phyloP scores from a whole-genome alignment of 2,888 invertebrate genomes.

The Caradrina clavipalpis region DNA sequence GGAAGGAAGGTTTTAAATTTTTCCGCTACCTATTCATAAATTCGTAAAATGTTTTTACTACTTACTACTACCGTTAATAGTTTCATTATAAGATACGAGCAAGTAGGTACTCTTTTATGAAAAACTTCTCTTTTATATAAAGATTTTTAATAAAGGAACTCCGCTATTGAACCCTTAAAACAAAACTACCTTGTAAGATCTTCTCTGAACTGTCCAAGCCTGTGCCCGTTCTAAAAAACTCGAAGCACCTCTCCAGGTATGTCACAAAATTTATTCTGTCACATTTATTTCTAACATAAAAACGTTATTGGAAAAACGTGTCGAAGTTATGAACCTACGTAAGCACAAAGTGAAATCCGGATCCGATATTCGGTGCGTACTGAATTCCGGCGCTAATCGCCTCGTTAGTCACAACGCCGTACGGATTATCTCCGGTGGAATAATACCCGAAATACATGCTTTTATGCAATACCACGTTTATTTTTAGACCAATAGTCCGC shows the following conservation, averaged over 20 bases:
- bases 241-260: slow-evolving; percentile 40
- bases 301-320: slow-evolving; percentile 62
- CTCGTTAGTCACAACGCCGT: slow-evolving; percentile 70
- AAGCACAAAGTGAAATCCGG: slow-evolving; percentile 58
- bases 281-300: slow-evolving; percentile 61
- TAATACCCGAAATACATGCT: slow-evolving; percentile 55
- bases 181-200: slow-evolving; percentile 35
- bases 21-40: too few relatives aligned
- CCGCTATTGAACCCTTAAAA: slow-evolving; percentile 27
- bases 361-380: slow-evolving; percentile 54
- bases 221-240: slow-evolving; percentile 44
- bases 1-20: too few relatives aligned
- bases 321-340: slow-evolving; percentile 56
- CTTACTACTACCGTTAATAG: background rate
- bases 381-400: slow-evolving; percentile 70
- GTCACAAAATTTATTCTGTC: slow-evolving; percentile 55
- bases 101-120: background rate
- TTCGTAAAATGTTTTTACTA: too few relatives aligned
- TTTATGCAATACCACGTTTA: slow-evolving; percentile 24
- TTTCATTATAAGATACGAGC: background rate
- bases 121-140: too few relatives aligned
- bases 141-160: slow-evolving; percentile 40
- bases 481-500: slow-evolving; percentile 14
- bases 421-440: slow-evolving; percentile 62
- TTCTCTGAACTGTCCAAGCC: slow-evolving; percentile 16